Base-by-base conservation (phyloP, 37 sponge, comb jelly and placozoan genomes). In the Corticium candelabrum region DNA sequence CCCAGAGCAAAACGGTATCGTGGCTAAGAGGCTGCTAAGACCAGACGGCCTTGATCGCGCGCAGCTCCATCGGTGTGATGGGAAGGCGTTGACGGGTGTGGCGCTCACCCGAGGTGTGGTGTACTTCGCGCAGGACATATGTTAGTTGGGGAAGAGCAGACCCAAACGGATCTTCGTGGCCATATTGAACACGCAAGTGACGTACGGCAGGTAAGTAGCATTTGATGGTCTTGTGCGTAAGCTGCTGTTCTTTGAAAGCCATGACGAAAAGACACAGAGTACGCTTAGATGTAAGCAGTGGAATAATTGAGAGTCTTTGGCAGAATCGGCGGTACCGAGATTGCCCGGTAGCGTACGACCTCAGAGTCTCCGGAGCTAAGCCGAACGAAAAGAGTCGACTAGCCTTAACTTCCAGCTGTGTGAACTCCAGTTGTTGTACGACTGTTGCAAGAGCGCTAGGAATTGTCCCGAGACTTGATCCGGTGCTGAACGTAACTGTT, bases 371-470 rank as follows among this genome's bases (percentile, higher is more conserved):
- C 0, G 2, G 38, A 31, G 78, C 68, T 43, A 81, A 37, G 2
- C 78, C 86, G 11, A 32, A 29, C 0, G 3, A 34, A 84, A 84
- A 84, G 67, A 76, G 76, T 41, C 35, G 27, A 35, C 79, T 76
- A 75, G 75, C 80, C 74, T 43, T 21, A 21, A 36, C 0, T 75
- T 75, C 85, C 80, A 84, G 37, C 27, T 37, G 0, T 4, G 37
- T 1, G 79, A 84, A 0, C 80, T 79, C 85, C 80, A 84, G 68
- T 84, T 80, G 1, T 79, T 79, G 15, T 38, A 62, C 0, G 76
- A 31, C 37, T 67, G 2, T 2, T 80, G 2, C 2, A 79, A 43
- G n/a, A 82, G 38, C 1, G 71, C 74, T 40, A 74, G 40, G 32
- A 72, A 29, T 29, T 35, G 38, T 11, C 1, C 35, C 1, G 69